Base-by-base conservation (phyloP, 2,888 invertebrate genomes). In the Rhaphigaster nebulosa region DNA sequence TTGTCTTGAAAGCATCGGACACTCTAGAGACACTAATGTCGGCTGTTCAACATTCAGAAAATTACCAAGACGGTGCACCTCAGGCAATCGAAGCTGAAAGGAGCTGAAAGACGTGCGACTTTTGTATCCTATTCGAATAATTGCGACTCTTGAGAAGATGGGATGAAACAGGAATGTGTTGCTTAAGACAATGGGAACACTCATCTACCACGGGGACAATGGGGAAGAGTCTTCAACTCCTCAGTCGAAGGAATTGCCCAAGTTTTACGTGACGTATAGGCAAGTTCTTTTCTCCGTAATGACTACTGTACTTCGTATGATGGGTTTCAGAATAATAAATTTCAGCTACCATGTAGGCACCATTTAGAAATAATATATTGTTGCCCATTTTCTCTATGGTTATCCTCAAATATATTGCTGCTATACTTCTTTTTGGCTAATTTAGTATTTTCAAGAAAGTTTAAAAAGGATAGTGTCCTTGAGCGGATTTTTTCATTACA, bases 51-150 rank as follows among this genome's bases (percentile, higher is more conserved):
- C 65, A 65, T 4, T 26, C 5, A 29, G 70, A 38, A 34, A 76
- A 76, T 76, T 76, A 76, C 70, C 38, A 84, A 45, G 84, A 84
- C 45, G 84, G 13, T 4, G 45, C 41, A 41, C 8, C 41, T 23
- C 38, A 5, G 84, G n/a, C 84, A 45, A 84, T 84, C 23, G 45
- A n/a, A 84, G 18, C 45, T 84, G 45, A 84, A 41, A 84, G 45
- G 45, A 84, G 80, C 23, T 38, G 80, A 26, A 80, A 41, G 41
- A 41, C 41, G 80, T 10, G 38, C 10, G 45, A 84, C 45, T 45
- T 84, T 84, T 50, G 84, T n/a, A 50, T 50, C n/a, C 84, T 84
- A 26, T 45, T 84, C 45, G 45, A 50, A 41, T 84, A 84, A 84
- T 76, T 76, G 70, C 84, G 84, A 45, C 84, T 76, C 70, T 23